A percentile compares a stretch with the other conserved stretches of the same genome.
These are phyloP conservation scores for Heliconius ismenius DNA, from an alignment of 2,888 invertebrate species.

Conservation along the genomic window DNA sequence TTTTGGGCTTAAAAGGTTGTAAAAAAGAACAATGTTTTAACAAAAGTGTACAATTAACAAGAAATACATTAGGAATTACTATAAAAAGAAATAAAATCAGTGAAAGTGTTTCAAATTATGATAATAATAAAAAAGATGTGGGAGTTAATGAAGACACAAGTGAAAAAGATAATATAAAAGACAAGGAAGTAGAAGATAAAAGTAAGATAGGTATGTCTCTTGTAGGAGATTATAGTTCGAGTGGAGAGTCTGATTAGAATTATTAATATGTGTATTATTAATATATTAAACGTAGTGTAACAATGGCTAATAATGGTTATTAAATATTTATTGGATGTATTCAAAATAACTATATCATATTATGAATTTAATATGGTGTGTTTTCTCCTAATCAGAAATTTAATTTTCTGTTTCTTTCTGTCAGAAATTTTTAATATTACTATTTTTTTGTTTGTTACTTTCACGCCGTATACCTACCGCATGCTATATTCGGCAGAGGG, in stretches of 20 bases:
- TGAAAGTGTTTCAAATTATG: slow-evolving; percentile 11
- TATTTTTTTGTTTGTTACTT: too few relatives aligned
- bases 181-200: slow-evolving; percentile 4
- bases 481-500: too few relatives aligned
- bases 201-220: slow-evolving; percentile 53
- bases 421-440: too few relatives aligned
- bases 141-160: slow-evolving; percentile 18
- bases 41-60: slow-evolving; percentile 59
- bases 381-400: too few relatives aligned
- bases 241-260: slow-evolving; percentile 62
- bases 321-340: too few relatives aligned
- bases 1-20: slow-evolving; percentile 77
- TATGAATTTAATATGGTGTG: too few relatives aligned
- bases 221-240: slow-evolving; percentile 70
- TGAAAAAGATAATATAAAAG: slow-evolving; percentile 16
- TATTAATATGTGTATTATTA: neutral
- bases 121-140: slow-evolving; percentile 19
- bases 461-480: too few relatives aligned
- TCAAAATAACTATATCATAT: too few relatives aligned
- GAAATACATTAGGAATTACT: slow-evolving; percentile 70
- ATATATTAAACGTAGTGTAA: too few relatives aligned
- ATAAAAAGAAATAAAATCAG: slow-evolving; percentile 53
- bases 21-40: slow-evolving; percentile 80
- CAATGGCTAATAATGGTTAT: too few relatives aligned
- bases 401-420: too few relatives aligned